Evolutionary conservation across 2,113 vertebrate genomes (phyloP), one percentile per base, ranked within the genome.

Genomic region (Ranitomeya imitator): DNA sequence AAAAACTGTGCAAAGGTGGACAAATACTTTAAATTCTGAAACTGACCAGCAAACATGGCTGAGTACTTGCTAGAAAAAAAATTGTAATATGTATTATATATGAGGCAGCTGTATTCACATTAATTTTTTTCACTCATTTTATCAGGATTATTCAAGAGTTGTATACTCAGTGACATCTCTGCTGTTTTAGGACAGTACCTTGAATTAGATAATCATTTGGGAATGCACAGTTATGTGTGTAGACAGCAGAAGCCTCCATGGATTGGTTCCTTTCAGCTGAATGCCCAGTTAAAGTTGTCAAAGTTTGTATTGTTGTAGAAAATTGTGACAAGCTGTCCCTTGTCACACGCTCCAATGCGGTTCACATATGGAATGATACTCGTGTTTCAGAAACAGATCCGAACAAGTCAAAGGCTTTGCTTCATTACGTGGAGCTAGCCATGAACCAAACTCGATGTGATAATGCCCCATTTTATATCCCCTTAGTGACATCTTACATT

Each of bases 291-390:
- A 31, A 61, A 61, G 54, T 60, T 61, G 26, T 57, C 60, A 9
- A 61, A 59, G 21, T 81, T 81, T 23, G 19, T 37, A 31, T 31
- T 81, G 57, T 81, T 18, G 79, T 14, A 37, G n/a, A 19, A 19
- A 23, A 81, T 14, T 37, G 79, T 26, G 79, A 61, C 55, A 88
- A 90, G 86, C 73, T 89, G 77, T 89, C 90, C 76, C 37, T 81
- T 79, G 80, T 81, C 80, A 84, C 0, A 0, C 0, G 0, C 51
- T 87, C 87, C 85, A 90, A 86, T 82, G 18, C 86, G 87, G 26
- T 61, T 81, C 61, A 26, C 31, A 57, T 57, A 26, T 61, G 79
- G 79, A 61, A 31, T 60, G 79, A 61, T 86, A 59, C 59, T 88
- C 89, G 52, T 88, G 89, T 86, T 87, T 90, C 89, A 74, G 78